phyloP scores from a whole-genome alignment of 2,113 vertebrate species.

The Silurus glanis region DNA sequence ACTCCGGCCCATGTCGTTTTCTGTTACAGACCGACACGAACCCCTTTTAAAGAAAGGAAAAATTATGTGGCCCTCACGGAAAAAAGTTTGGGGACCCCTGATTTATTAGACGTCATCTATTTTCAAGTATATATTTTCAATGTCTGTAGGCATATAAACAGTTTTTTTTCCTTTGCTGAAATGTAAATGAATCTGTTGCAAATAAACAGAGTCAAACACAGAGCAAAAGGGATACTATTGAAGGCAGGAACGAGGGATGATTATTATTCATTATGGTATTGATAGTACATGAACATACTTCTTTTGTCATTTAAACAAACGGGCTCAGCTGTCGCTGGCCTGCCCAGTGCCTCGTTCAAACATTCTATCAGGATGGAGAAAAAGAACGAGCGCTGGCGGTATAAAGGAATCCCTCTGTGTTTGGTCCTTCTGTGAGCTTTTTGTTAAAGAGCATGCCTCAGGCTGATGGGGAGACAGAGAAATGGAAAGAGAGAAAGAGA shows the following conservation, averaged over 20 bases:
- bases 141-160: not conserved
- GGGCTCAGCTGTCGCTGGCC: constrained; percentile 32
- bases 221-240: not conserved
- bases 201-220: not conserved
- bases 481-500: constrained; percentile 19
- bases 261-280: constrained; percentile 28
- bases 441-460: constrained; percentile 53
- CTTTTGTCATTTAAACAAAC: constrained; percentile 56
- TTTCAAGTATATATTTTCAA: not conserved
- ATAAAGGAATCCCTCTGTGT: constrained; percentile 52
- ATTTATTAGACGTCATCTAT: too few relatives aligned
- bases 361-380: constrained; percentile 42
- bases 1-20: too few relatives aligned
- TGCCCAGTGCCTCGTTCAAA: constrained; percentile 25
- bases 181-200: not conserved
- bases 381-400: constrained; percentile 22
- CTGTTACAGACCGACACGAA: too few relatives aligned
- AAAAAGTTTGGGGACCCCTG: too few relatives aligned
- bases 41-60: too few relatives aligned
- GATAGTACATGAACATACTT: constrained; percentile 24
- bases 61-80: too few relatives aligned
- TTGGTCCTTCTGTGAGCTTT: constrained; percentile 49
- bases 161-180: not conserved
- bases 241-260: not conserved
- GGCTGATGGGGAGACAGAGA: constrained; percentile 37